Conservation (phyloP, 35 echinoderm and acorn worm genomes). For the Acanthaster planci region DNA sequence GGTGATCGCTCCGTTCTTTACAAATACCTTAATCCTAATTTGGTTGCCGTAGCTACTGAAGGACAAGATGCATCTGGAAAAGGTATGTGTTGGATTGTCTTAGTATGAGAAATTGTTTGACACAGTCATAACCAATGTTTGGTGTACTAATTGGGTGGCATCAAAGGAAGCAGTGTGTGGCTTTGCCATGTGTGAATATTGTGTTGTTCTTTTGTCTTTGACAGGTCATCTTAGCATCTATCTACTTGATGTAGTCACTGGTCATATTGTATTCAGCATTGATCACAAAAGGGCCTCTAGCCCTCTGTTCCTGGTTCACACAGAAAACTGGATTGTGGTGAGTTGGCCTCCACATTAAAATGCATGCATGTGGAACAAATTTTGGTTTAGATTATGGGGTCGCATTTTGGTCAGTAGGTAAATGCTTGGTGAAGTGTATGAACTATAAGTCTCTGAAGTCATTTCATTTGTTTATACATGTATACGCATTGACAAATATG, state of each 20-base stretch:
- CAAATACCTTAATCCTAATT: slow-evolving; percentile 94
- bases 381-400: too few species aligned
- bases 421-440: too few species aligned
- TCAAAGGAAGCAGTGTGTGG: too few species aligned
- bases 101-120: too few species aligned
- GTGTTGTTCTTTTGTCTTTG: neutral
- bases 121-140: too few species aligned
- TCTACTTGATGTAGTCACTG: slow-evolving; percentile 84
- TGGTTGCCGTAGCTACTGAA: slow-evolving; percentile 85
- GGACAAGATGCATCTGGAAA: slow-evolving; percentile 76
- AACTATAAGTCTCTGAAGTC: too few species aligned
- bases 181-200: neutral
- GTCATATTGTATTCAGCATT: slow-evolving; percentile 74
- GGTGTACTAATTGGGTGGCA: too few species aligned
- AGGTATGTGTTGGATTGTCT: too few species aligned
- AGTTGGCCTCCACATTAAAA: slow-evolving; percentile 51
- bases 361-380: neutral
- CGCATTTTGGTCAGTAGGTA: too few species aligned
- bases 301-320: slow-evolving; percentile 76
- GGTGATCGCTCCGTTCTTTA: slow-evolving; percentile 90
- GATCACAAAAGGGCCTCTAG: slow-evolving; percentile 80
- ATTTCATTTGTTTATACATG: too few species aligned
- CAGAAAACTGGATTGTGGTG: slow-evolving; percentile 95
- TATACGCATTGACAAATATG: too few species aligned
- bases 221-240: slow-evolving; percentile 78